Conservation (phyloP, 2,113 vertebrate species). For the Microcebus tavaratra region DNA sequence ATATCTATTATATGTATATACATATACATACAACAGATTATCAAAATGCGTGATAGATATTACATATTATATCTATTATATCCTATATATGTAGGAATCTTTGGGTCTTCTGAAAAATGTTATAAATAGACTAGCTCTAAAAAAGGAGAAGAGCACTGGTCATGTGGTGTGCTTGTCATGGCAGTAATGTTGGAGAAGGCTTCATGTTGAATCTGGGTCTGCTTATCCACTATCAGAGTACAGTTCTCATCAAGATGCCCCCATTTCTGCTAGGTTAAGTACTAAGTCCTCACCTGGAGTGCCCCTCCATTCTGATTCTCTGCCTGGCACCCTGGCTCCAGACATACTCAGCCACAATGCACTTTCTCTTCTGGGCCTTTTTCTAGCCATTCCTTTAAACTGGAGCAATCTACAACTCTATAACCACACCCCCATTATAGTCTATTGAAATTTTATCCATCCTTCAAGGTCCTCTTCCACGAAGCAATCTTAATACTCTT, state of each 20-base stretch:
- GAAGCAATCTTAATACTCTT: slow-evolving; percentile 3
- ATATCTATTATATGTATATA: neutral
- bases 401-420: neutral
- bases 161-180: neutral
- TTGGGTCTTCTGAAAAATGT: neutral
- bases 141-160: neutral
- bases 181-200: neutral
- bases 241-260: fast-evolving
- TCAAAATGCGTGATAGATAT: neutral
- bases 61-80: neutral
- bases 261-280: neutral
- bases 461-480: neutral
- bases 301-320: neutral
- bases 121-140: neutral
- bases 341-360: neutral
- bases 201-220: neutral
- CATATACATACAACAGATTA: neutral
- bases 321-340: neutral
- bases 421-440: neutral
- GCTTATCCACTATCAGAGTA: neutral
- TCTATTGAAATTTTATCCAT: neutral
- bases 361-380: neutral
- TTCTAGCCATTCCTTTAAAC: neutral
- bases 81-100: neutral
- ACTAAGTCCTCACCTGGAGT: neutral